phyloP scores from a whole-genome alignment of 2,888 invertebrate genomes.

The Hesperia comma region DNA sequence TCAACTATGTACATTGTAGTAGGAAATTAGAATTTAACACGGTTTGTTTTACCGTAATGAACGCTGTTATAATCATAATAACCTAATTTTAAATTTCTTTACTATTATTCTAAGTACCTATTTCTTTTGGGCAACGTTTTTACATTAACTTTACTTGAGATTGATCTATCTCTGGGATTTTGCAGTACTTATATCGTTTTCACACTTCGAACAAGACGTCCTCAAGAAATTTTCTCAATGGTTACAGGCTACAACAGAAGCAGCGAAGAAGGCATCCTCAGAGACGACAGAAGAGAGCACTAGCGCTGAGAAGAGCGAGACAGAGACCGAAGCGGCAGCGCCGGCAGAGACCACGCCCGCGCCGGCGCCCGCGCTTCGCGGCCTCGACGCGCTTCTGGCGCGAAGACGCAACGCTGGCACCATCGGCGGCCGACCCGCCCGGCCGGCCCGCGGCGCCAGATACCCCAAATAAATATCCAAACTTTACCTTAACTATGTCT shows the following conservation, averaged over 20 bases:
- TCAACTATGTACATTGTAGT: no score
- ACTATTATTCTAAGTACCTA: no score
- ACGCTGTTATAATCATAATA: no score
- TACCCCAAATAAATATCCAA: slow-evolving; percentile 52
- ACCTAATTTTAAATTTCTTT: no score
- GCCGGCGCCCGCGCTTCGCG: slow-evolving; percentile 84
- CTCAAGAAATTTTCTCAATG: background rate
- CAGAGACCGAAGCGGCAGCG: slow-evolving; percentile 60
- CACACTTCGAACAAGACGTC: no score
- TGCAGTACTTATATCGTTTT: no score
- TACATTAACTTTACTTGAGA: no score
- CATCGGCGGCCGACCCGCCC: slow-evolving; percentile 61
- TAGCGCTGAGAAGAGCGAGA: slow-evolving; percentile 69
- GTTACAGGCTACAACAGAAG: slow-evolving; percentile 70
- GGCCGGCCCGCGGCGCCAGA: slow-evolving; percentile 63
- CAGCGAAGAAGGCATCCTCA: slow-evolving; percentile 66
- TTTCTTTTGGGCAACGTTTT: no score
- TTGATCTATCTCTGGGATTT: no score
- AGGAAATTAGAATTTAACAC: no score
- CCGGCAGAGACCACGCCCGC: slow-evolving; percentile 78
- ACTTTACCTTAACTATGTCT: slow-evolving; percentile 2
- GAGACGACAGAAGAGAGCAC: slow-evolving; percentile 74
- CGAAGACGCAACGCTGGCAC: slow-evolving; percentile 84
- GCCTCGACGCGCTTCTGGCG: slow-evolving; percentile 87
- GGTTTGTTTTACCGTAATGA: no score